Evolutionary conservation across 2,888 invertebrate genomes (phyloP), one percentile per base, ranked within the genome.

Genomic region (Caenorhabditis macrosperma): DNA sequence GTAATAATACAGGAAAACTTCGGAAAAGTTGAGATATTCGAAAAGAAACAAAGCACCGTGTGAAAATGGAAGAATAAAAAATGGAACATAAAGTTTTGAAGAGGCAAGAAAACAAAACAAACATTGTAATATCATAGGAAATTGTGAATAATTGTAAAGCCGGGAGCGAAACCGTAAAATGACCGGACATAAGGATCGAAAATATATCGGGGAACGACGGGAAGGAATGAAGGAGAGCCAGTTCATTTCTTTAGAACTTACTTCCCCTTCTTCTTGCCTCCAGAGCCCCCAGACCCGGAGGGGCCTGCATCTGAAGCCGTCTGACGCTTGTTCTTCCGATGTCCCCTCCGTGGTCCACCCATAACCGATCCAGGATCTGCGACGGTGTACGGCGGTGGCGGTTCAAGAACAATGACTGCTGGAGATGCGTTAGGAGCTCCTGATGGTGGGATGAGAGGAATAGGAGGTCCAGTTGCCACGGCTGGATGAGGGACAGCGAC

Each of bases 351-450:
- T 6, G 87, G 86, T 30, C 86, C 85, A 20, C 85, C 85, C 71
- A 87, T 77, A 12, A 75, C 82, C 15, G 74, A 63, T 35, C 76
- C 75, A 9, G 83, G 84, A 69, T 85, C 85, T 2, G 86, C 85
- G 7, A 84, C 81, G 12, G 85, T 82, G 24, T 84, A 75, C 41
- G 85, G 85, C 30, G 87, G 87, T 2, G 87, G 87, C 10, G 87
- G 87, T 68, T 87, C 87, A 26, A 87, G 78, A 4, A 87, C 87
- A 41, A 87, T 84, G 20, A 87, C 85, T 10, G 78, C 80, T 10
- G 85, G 81, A 1, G 75, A 67, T 0, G 60, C 50, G 1, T 17
- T 24, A 2, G 74, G 35, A 1, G 79, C 24, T 48, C 55, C 57
- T 1, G 66, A 46, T 20, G 44, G 74, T n/a, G 72, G 24, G 41